These are phyloP conservation scores for Cebus imitator DNA, from an alignment of 2,113 vertebrate species.

Conservation along the genomic window DNA sequence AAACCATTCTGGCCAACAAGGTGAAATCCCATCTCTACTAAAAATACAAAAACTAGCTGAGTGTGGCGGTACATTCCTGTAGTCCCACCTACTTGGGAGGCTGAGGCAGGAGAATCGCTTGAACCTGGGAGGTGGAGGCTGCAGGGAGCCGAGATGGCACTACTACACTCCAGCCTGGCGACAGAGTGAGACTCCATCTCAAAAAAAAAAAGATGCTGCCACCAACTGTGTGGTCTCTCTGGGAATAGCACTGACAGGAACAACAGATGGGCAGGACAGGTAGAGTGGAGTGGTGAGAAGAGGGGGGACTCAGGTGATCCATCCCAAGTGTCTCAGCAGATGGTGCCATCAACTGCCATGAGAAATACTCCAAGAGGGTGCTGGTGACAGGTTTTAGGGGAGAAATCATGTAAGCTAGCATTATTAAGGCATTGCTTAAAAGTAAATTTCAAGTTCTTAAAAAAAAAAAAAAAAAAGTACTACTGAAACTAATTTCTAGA, in stretches of 20 bases:
- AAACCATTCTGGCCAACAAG: no score
- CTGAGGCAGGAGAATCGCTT: no score
- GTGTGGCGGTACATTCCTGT: no score
- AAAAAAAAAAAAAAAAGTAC: not conserved
- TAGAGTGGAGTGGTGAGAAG: not conserved
- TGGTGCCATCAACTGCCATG: not conserved
- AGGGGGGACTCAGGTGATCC: not conserved
- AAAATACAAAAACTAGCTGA: no score
- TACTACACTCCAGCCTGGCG: no score
- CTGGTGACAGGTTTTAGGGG: not conserved
- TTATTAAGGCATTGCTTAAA: not conserved
- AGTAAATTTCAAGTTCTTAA: not conserved
- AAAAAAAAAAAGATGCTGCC: no score
- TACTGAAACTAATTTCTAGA: not conserved
- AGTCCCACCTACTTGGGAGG: no score
- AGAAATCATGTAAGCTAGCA: not conserved
- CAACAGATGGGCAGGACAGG: not conserved
- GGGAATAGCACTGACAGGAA: not conserved
- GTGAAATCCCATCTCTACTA: no score
- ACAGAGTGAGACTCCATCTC: no score
- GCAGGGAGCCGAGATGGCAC: no score
- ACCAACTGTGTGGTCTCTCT: not conserved
- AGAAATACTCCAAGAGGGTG: not conserved
- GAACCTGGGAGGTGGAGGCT: no score
- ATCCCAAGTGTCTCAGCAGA: not conserved